phyloP scores from a whole-genome alignment of 2,888 invertebrate genomes.

The Campopleginae sp. region DNA sequence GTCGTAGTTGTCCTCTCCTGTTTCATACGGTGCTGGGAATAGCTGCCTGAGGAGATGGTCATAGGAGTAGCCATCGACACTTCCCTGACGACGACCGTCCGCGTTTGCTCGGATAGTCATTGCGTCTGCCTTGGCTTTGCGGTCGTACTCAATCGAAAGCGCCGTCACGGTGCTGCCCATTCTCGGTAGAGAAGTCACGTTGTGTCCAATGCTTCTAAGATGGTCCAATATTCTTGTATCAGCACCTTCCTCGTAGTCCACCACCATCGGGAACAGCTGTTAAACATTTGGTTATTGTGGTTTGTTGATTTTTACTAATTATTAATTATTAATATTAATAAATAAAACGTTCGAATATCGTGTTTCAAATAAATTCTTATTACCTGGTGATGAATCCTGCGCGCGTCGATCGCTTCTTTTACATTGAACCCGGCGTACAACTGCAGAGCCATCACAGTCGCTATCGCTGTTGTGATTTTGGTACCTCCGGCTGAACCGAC shows the following conservation, averaged over 20 bases:
- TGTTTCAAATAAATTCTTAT: not conserved
- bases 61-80: conserved; percentile 70
- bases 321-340: no score
- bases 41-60: no score
- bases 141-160: conserved; percentile 63
- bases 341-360: not conserved
- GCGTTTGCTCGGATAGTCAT: conserved; percentile 75
- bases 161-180: conserved; percentile 80
- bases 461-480: conserved; percentile 93
- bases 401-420: conserved; percentile 88
- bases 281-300: not conserved
- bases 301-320: not conserved
- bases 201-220: conserved; percentile 72
- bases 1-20: no score
- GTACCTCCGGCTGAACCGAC: conserved; percentile 91
- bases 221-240: not conserved
- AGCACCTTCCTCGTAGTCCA: conserved; percentile 75
- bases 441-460: conserved; percentile 87
- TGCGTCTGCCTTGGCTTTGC: not conserved
- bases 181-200: conserved; percentile 71
- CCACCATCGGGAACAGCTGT: conserved; percentile 74
- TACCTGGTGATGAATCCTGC: conserved; percentile 56
- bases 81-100: conserved; percentile 78
- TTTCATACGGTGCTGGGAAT: no score
- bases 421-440: conserved; percentile 88